These are phyloP conservation scores for Urocyon cinereoargenteus DNA, from an alignment of 2,797 vertebrate genomes.

Conservation along the genomic window DNA sequence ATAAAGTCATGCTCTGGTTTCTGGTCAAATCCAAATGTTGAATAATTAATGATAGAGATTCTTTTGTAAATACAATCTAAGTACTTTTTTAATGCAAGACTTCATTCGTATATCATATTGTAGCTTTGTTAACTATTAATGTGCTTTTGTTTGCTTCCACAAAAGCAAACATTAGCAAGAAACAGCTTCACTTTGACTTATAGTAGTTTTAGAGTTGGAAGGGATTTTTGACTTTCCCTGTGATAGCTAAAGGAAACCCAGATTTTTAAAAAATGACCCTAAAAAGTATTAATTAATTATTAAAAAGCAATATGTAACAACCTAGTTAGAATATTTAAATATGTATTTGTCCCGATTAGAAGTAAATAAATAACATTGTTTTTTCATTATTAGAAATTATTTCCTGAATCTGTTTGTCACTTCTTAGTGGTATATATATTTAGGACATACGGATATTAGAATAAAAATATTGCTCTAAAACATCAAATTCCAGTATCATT, in stretches of 20 bases:
- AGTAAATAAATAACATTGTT: slow-evolving; percentile 11
- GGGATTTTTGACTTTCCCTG: slow-evolving; percentile 41
- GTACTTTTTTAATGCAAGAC: slow-evolving; percentile 73
- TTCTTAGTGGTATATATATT: slow-evolving; percentile 9
- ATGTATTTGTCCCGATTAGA: slow-evolving; percentile 1
- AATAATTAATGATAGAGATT: slow-evolving; percentile 73
- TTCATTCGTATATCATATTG: slow-evolving; percentile 63
- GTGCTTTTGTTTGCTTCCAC: slow-evolving; percentile 34
- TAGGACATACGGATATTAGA: background rate
- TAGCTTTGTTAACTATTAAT: slow-evolving; percentile 77
- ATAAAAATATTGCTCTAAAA: slow-evolving; percentile 40
- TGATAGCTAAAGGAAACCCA: background rate
- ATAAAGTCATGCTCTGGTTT: slow-evolving; percentile 77
- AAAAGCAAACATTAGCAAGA: slow-evolving; percentile 59
- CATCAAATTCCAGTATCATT: background rate
- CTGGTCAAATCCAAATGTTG: slow-evolving; percentile 82
- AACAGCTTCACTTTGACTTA: slow-evolving; percentile 37
- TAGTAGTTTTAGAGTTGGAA: background rate
- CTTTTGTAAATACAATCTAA: slow-evolving; percentile 76
- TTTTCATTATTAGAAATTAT: slow-evolving; percentile 40
- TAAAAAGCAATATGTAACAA: background rate
- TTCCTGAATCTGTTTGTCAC: slow-evolving; percentile 12
- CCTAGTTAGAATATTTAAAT: slow-evolving; percentile 40
- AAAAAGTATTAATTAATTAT: slow-evolving; percentile 31
- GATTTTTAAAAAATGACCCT: background rate